phyloP scores from a whole-genome alignment of 2,113 vertebrate species.

The Epinephelus cyanopodus region DNA sequence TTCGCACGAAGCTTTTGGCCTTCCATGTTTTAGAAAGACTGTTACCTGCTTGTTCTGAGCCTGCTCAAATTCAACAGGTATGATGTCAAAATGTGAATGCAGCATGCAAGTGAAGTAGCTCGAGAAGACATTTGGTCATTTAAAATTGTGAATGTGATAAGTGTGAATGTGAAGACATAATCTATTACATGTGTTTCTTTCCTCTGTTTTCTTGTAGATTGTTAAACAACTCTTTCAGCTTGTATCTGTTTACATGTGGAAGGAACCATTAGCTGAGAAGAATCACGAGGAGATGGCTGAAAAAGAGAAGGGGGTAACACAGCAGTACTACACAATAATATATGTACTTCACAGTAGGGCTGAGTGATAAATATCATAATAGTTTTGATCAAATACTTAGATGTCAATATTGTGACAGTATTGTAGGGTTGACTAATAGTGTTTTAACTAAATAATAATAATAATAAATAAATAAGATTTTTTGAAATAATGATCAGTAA shows the following conservation, averaged over 20 bases:
- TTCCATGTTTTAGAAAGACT: conserved; percentile 86
- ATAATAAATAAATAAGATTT: too few species aligned
- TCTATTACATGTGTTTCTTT: background rate
- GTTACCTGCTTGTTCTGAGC: conserved; percentile 84
- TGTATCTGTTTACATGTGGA: conserved; percentile 87
- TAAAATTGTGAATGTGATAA: background rate
- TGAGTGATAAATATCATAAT: too few species aligned
- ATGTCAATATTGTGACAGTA: too few species aligned
- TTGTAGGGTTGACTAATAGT: too few species aligned
- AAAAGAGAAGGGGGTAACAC: conserved; percentile 73
- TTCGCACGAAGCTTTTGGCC: conserved; percentile 86
- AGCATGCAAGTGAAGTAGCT: background rate
- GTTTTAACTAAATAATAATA: too few species aligned
- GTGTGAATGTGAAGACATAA: background rate
- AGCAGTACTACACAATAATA: background rate
- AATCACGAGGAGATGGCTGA: conserved; percentile 66
- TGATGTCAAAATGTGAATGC: conserved; percentile 6
- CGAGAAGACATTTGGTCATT: background rate
- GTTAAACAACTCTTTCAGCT: conserved; percentile 85
- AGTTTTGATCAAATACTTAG: too few species aligned
- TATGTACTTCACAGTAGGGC: too few species aligned
- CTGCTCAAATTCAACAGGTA: conserved; percentile 83
- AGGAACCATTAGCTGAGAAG: conserved; percentile 79
- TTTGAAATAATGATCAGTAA: too few species aligned
- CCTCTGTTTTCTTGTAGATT: conserved; percentile 73